Evolutionary conservation across 1,140 invertebrate species (phyloP).

Genomic region (Uloborus diversus): DNA sequence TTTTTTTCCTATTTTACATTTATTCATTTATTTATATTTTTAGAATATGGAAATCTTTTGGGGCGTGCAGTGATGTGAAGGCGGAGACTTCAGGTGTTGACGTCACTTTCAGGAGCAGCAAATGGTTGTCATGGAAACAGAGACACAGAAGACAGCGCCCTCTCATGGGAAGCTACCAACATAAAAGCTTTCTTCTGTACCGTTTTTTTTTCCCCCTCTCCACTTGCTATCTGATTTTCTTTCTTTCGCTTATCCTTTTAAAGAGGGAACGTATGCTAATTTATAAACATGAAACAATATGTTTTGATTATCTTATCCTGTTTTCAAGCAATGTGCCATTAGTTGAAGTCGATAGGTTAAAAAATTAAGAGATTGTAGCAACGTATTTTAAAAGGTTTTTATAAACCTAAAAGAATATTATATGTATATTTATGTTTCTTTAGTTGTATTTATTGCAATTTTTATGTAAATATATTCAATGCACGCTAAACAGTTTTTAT

Average conservation of each 20-base stretch:
- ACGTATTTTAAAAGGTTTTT: too few species aligned
- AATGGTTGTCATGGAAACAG: slow-evolving; percentile 46
- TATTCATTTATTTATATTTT: neutral
- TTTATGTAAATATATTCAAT: too few species aligned
- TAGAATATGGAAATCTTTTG: slow-evolving; percentile 14
- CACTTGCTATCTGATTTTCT: slow-evolving; percentile 46
- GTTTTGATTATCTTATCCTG: too few species aligned
- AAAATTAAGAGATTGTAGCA: too few species aligned
- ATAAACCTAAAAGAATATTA: too few species aligned
- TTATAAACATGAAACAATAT: too few species aligned
- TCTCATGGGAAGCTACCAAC: slow-evolving; percentile 52
- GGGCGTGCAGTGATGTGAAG: slow-evolving; percentile 39
- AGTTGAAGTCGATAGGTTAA: too few species aligned
- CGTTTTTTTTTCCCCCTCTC: slow-evolving; percentile 6
- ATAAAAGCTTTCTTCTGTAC: slow-evolving; percentile 55
- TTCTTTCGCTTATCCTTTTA: neutral
- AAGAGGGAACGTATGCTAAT: slow-evolving; percentile 20
- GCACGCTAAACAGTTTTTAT: too few species aligned
- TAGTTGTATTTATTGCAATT: too few species aligned
- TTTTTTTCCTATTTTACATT: neutral
- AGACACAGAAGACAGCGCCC: slow-evolving; percentile 53
- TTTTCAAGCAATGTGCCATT: too few species aligned
- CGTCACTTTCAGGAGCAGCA: slow-evolving; percentile 37
- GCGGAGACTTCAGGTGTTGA: slow-evolving; percentile 43
- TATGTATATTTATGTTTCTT: too few species aligned